Base-by-base conservation (phyloP, 35 echinoderm and acorn worm genomes). In the Eucidaris tribuloides region DNA sequence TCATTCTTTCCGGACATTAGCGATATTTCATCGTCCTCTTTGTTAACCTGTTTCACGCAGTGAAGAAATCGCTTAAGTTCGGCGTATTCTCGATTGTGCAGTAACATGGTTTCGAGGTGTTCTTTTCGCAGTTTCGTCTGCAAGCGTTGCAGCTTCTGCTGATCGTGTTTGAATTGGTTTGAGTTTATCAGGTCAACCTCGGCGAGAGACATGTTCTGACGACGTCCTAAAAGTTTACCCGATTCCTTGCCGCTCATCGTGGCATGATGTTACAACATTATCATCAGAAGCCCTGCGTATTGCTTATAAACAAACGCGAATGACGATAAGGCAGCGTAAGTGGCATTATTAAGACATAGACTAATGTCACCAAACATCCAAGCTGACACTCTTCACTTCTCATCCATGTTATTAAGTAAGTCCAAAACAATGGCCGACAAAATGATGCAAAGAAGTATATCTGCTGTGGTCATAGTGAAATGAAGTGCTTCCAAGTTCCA, bases 131-230 rank as follows among this genome's bases (percentile, higher is more conserved):
- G 58, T 27, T 77, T 55, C 39, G 61, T 29, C 18, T 88, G 77
- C 17, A 80, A 77, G 31, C 77, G 60, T 13, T 88, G 76, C 5
- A 88, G 77, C 2, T 70, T 80, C 23, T 64, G 85, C 44, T 88
- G 85, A 28, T 78, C 61, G 44, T 88, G 85, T 30, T 88, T 88
- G 29, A 88, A 88, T 0, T 42, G 19, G 59, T 88, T 88, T 2
- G 85, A 88, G 29, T 88, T 88, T n/a, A 88, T 79, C 14, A 88
- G 36, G 33, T 88, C 85, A 14, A 88, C 85, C 55, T 88, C 85
- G 32, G 85, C 85, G 34, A 88, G 74, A 45, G 85, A 34, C 29
- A 80, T 46, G 58, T 30, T 62, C 23, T 62, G 30, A 0, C 85
- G 41, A 33, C 36, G 28, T 24, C 20, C 66, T 5, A 74, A 25